Conservation (phyloP, 2,888 invertebrate genomes). For the Melipona beecheii region DNA sequence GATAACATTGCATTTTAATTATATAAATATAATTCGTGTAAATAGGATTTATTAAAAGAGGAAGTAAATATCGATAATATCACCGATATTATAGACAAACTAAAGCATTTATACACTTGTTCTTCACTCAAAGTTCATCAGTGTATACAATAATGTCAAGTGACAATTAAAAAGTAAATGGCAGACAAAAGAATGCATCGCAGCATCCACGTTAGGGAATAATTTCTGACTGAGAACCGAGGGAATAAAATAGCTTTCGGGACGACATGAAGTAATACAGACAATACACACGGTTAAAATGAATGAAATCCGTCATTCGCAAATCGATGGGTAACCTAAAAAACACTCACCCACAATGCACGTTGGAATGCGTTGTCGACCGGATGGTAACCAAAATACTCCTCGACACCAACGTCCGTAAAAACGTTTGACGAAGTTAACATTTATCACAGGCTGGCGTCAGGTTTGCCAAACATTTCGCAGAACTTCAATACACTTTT, state of each 20-base stretch:
- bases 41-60: not conserved
- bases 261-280: not conserved
- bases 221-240: not conserved
- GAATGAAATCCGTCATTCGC: too few species aligned
- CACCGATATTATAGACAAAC: not conserved
- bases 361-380: slow-evolving; percentile 18
- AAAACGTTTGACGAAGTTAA: slow-evolving; percentile 5
- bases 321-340: slow-evolving; percentile 39
- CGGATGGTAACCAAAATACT: slow-evolving; percentile 23
- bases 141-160: slow-evolving; percentile 32
- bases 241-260: not conserved
- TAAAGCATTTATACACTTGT: not conserved
- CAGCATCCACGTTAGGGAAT: not conserved
- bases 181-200: not conserved
- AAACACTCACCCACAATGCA: slow-evolving; percentile 50
- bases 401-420: slow-evolving; percentile 20
- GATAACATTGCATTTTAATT: too few species aligned
- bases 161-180: slow-evolving; percentile 13
- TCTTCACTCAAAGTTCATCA: not conserved
- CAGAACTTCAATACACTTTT: slow-evolving; percentile 22
- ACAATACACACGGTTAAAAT: not conserved
- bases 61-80: not conserved
- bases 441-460: slow-evolving; percentile 42
- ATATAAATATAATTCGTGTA: not conserved
- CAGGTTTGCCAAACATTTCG: slow-evolving; percentile 31